phyloP scores from a whole-genome alignment of 2,797 vertebrate species.

The Cirrhinus mrigala region DNA sequence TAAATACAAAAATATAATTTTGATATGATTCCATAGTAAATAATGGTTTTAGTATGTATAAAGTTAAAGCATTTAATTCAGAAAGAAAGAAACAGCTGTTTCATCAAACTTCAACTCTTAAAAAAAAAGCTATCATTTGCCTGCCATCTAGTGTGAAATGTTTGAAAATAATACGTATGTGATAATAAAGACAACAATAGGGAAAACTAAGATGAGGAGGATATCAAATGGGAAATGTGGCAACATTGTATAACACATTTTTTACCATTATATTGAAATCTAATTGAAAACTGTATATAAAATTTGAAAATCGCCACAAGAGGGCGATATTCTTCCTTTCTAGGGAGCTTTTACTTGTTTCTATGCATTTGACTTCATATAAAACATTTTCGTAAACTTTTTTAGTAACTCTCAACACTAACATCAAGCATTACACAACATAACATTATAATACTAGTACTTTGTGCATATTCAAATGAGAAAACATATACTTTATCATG shows the following conservation, averaged over 20 bases:
- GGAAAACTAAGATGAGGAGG: background rate
- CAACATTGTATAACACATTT: background rate
- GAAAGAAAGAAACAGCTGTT: background rate
- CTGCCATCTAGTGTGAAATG: conserved; percentile 47
- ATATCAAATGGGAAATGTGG: background rate
- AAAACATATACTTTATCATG: background rate
- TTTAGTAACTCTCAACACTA: background rate
- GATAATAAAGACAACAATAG: background rate
- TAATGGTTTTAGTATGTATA: background rate
- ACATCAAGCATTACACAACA: background rate
- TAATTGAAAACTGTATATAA: too few species aligned
- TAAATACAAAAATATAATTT: background rate
- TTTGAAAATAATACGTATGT: background rate
- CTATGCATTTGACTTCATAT: background rate
- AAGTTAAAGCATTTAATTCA: background rate
- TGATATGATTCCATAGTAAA: background rate
- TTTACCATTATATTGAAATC: background rate
- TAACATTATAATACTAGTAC: too few species aligned
- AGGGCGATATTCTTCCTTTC: conserved; percentile 2
- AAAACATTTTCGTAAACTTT: background rate
- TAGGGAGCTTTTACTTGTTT: background rate
- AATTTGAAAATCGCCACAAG: background rate
- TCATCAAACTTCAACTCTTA: background rate
- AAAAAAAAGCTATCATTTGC: conserved; percentile 5
- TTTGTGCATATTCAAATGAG: background rate